Evolutionary conservation across 2,113 vertebrate genomes (phyloP).

Genomic region (Phasianus colchicus): DNA sequence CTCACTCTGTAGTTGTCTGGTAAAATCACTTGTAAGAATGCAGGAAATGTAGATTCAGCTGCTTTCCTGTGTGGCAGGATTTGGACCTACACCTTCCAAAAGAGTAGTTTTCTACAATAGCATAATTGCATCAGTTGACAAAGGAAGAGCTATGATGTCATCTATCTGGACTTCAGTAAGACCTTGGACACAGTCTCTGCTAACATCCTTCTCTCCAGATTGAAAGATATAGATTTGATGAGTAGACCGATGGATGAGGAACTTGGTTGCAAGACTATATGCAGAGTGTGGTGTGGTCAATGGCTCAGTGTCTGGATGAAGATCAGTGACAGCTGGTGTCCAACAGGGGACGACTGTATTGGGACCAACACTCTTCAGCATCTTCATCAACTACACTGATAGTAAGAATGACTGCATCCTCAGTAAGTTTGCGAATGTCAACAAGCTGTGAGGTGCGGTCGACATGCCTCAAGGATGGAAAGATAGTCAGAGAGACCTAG

Average conservation of each 20-base stretch:
- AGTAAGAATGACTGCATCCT: no score
- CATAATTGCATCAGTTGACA: neutral
- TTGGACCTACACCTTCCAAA: neutral
- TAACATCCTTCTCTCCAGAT: no score
- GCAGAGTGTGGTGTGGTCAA: neutral
- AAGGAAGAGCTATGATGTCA: neutral
- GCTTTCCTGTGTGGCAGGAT: neutral
- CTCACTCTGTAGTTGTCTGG: fast-evolving
- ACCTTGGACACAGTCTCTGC: no score
- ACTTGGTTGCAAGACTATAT: neutral
- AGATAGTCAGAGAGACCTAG: no score
- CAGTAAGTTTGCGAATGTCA: no score
- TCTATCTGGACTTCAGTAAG: no score
- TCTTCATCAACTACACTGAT: neutral
- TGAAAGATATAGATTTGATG: neutral
- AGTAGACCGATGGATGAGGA: neutral
- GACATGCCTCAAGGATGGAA: neutral
- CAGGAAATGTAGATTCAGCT: neutral
- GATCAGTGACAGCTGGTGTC: neutral
- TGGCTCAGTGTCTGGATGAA: no score
- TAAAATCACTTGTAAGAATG: neutral
- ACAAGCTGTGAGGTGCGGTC: neutral
- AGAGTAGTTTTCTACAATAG: neutral
- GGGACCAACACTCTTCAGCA: neutral
- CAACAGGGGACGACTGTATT: neutral